These are phyloP conservation scores for Mesaphorura yosii DNA, from an alignment of 1,140 invertebrate species.

Conservation along the genomic window DNA sequence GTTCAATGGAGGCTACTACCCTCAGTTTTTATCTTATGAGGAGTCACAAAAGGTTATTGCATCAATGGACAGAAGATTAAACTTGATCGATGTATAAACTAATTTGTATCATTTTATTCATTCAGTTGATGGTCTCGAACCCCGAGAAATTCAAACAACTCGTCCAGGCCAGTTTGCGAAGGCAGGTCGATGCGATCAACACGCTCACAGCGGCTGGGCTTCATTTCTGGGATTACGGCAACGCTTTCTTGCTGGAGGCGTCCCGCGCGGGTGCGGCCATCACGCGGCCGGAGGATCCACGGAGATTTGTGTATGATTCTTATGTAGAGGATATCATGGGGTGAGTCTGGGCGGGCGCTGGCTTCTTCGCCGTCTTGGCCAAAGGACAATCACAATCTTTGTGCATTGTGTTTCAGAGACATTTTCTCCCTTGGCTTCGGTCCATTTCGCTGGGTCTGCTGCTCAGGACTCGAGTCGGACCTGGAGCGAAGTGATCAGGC, in stretches of 20 bases:
- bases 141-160: conserved; percentile 43
- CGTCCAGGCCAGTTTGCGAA: conserved; percentile 48
- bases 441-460: conserved; percentile 61
- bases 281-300: conserved; percentile 32
- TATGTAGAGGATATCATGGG: conserved; percentile 64
- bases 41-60: conserved; percentile 34
- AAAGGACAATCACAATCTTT: too few species aligned
- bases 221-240: conserved; percentile 59
- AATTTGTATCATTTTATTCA: conserved; percentile 1
- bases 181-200: conserved; percentile 53
- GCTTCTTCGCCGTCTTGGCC: too few species aligned
- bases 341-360: too few species aligned
- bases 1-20: conserved; percentile 55
- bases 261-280: conserved; percentile 48
- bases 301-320: conserved; percentile 51
- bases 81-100: conserved; percentile 6
- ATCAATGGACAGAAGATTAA: conserved; percentile 4
- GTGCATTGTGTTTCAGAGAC: conserved; percentile 42
- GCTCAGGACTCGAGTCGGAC: conserved; percentile 45
- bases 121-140: conserved; percentile 42
- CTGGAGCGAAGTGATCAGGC: conserved; percentile 49
- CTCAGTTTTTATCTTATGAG: conserved; percentile 42
- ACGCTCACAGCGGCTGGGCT: conserved; percentile 45
- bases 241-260: conserved; percentile 57
- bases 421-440: conserved; percentile 60